These are phyloP conservation scores for Zapus hudsonius DNA, from an alignment of 2,113 vertebrate species.

Conservation along the genomic window DNA sequence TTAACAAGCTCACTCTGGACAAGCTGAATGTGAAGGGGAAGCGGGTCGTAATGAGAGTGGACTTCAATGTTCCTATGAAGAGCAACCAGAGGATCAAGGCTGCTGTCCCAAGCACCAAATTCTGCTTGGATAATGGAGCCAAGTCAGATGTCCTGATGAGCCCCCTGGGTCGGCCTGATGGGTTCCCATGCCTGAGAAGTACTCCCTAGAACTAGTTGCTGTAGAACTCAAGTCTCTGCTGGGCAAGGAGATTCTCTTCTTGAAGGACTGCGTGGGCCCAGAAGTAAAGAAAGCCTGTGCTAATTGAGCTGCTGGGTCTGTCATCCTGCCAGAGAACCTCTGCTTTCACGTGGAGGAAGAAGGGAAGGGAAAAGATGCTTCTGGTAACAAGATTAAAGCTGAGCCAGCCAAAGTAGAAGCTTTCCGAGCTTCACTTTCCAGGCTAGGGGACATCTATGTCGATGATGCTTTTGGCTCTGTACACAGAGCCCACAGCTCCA, in stretches of 20 bases:
- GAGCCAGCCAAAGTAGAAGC: constrained; percentile 89
- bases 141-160: no score
- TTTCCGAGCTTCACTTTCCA: constrained; percentile 96
- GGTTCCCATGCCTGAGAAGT: constrained; percentile 89
- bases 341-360: constrained; percentile 98
- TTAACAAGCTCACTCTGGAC: no score
- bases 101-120: no score
- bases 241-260: constrained; percentile 79
- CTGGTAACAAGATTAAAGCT: constrained; percentile 80
- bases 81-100: no score
- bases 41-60: no score
- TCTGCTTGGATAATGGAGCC: no score
- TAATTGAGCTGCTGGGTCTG: constrained; percentile 88
- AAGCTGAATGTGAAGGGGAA: no score
- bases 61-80: no score
- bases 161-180: no score
- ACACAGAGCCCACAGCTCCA: constrained; percentile 97
- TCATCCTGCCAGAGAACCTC: constrained; percentile 97
- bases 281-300: constrained; percentile 93
- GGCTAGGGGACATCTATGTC: constrained; percentile 91
- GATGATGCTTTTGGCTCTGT: constrained; percentile 98
- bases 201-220: constrained; percentile 91
- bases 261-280: constrained; percentile 20
- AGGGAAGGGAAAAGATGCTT: constrained; percentile 94
- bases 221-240: constrained; percentile 92